Conservation (phyloP, 2,113 vertebrate genomes). For the Myrmecobius fasciatus region DNA sequence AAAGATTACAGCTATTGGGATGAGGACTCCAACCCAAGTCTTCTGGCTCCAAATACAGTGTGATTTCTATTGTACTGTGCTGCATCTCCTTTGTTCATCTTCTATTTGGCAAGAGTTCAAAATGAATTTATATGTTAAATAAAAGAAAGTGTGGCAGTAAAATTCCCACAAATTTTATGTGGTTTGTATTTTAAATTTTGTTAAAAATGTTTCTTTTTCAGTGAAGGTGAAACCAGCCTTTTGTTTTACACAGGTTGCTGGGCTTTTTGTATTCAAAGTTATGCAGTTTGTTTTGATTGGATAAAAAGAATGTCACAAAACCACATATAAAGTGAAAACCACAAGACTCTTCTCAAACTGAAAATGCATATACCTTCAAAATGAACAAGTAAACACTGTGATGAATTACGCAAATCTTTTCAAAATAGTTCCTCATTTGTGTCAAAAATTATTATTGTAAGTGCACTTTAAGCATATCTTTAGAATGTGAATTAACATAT, state of each 20-base stretch:
- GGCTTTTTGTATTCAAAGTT: conserved; percentile 57
- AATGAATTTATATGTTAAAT: conserved; percentile 24
- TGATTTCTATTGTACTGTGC: not conserved
- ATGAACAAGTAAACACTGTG: conserved; percentile 76
- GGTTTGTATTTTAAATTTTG: not conserved
- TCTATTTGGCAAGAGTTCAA: not conserved
- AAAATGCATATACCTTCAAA: conserved; percentile 69
- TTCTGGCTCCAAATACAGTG: not conserved
- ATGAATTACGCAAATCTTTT: conserved; percentile 76
- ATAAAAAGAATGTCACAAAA: conserved; percentile 71
- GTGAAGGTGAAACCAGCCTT: conserved; percentile 37
- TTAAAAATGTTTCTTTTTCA: conserved; percentile 45
- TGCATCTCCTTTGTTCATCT: not conserved
- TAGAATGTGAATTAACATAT: conserved; percentile 27
- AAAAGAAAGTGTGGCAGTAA: not conserved
- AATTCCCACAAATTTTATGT: not conserved
- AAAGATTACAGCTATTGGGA: not conserved
- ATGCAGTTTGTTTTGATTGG: conserved; percentile 73
- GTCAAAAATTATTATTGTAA: conserved; percentile 8
- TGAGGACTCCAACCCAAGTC: not conserved
- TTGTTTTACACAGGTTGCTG: conserved; percentile 15
- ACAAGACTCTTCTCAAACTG: conserved; percentile 53
- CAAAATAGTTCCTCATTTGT: conserved; percentile 48
- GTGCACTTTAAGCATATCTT: conserved; percentile 8
- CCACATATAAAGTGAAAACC: conserved; percentile 70